Evolutionary conservation across 2,113 vertebrate genomes (phyloP).

Genomic region (Columba livia): DNA sequence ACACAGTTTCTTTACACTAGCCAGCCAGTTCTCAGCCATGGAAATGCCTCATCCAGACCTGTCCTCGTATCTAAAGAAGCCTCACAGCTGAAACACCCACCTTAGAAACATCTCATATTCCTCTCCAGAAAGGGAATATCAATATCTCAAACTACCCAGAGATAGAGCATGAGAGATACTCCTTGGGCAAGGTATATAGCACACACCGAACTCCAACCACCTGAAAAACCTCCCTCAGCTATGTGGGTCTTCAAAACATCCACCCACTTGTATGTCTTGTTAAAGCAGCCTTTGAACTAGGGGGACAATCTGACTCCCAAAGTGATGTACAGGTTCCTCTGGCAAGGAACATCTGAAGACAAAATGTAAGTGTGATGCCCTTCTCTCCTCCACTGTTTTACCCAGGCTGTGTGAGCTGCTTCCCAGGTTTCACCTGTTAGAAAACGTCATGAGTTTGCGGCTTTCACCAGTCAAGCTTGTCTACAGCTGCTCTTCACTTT

Average conservation of each 20-base stretch:
- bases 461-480: not conserved
- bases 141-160: not conserved
- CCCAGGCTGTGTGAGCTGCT: not conserved
- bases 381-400: not conserved
- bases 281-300: not conserved
- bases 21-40: not conserved
- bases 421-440: not conserved
- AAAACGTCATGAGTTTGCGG: not conserved
- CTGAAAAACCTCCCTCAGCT: not conserved
- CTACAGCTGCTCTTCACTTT: not conserved
- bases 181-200: not conserved
- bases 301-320: not conserved
- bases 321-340: not conserved
- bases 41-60: not conserved
- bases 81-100: not conserved
- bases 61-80: not conserved
- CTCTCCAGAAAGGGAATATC: not conserved
- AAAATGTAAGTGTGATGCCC: not conserved
- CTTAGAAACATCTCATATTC: not conserved
- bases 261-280: not conserved
- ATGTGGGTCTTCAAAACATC: not conserved
- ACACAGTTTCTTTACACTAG: not conserved
- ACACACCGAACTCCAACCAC: not conserved
- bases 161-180: not conserved
- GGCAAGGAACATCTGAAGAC: not conserved